Evolutionary conservation across 2,888 invertebrate species (phyloP), one percentile per base, ranked within the genome.

Genomic region (Exephanes ischioxanthus): DNA sequence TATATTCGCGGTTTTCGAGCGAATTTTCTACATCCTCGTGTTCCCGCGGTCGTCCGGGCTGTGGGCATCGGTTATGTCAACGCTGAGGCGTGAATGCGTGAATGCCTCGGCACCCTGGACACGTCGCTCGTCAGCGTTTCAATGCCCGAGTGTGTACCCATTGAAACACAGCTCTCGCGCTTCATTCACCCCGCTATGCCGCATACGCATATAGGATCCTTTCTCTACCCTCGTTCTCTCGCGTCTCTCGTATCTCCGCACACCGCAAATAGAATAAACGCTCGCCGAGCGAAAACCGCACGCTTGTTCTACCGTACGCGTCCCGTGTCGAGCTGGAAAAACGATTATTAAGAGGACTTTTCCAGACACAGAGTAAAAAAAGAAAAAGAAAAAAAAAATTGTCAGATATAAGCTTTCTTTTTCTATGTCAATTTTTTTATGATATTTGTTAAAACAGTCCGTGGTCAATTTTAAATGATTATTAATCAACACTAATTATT

Each of bases 71-170:
- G 33, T 66, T 41, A 55, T 67, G 72, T 67, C 72, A 72, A 80
- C 72, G 53, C 71, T 30, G 19, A 41, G 66, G 55, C 66, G 66
- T 78, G 75, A 85, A 82, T 85, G 66, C 41, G 41, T 41, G 41
- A 80, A 81, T 84, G 70, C 78, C 84, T 78, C 70, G 45, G 58
- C 70, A 73, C 68, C 45, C 63, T 75, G 81, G 78, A 85, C 78
- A 85, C 85, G 85, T 82, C 82, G 75, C 79, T 70, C 82, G 85
- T 82, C 85, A 82, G 79, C 85, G 55, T 82, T 85, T 85, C 82
- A 82, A 85, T 85, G 82, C 85, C 79, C 71, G 75, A 82, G 11
- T 61, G 30, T 58, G 79, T 76, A 3, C 9, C 55, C 80, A 82
- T 82, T 82, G 70, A 85, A 85, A 82, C 37, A 75, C 55, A 26